Percentiles rank a stretch among this genome's conserved stretches.
Evolutionary conservation across 2,888 invertebrate genomes (phyloP).

Genomic region (Myathropa florea): DNA sequence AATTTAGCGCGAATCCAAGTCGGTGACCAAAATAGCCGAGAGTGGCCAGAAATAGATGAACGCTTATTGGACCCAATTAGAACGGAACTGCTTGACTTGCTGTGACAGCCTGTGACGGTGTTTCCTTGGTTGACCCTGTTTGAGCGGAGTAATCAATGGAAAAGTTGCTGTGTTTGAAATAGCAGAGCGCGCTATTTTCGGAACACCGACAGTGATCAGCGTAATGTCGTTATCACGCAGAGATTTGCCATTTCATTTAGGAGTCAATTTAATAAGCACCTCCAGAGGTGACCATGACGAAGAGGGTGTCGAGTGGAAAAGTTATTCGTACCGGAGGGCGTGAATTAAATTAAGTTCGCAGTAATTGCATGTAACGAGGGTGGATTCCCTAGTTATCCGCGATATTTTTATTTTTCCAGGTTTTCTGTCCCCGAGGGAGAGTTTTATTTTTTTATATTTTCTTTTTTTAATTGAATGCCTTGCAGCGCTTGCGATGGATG

Average conservation of each 20-base stretch:
- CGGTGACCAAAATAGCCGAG: not conserved
- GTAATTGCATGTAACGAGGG: slow-evolving; percentile 21
- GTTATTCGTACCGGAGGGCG: not conserved
- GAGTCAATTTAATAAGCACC: slow-evolving; percentile 44
- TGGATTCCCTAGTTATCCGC: not conserved
- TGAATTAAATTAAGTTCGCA: slow-evolving; percentile 19
- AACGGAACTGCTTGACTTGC: not conserved
- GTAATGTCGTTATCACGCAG: not conserved
- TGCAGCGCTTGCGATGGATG: too few relatives aligned
- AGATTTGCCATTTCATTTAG: slow-evolving; percentile 19
- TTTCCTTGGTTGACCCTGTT: not conserved
- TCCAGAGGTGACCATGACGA: not conserved
- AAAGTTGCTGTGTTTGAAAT: not conserved
- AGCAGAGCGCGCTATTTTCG: not conserved
- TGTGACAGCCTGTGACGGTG: not conserved
- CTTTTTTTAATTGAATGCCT: too few relatives aligned
- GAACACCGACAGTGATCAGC: not conserved
- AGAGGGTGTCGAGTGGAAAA: not conserved
- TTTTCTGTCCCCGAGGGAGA: not conserved
- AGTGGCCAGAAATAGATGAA: not conserved
- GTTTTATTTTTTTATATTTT: not conserved
- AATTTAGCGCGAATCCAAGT: not conserved
- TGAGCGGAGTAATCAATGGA: not conserved
- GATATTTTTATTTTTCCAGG: not conserved
- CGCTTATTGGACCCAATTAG: not conserved